phyloP scores from a whole-genome alignment of 2,888 invertebrate genomes.

The Phasia obesa region DNA sequence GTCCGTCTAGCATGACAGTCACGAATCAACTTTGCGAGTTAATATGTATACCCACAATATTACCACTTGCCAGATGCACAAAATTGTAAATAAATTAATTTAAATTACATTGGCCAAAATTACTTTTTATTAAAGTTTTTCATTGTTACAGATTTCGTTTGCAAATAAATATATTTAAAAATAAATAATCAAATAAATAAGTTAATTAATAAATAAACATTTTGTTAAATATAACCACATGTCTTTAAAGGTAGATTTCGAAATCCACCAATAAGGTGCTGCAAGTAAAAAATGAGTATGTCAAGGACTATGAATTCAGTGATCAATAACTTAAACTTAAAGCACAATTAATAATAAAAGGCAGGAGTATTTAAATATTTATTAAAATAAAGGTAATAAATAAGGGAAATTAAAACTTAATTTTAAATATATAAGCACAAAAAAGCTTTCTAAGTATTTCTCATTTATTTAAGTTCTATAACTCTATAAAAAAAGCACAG shows the following conservation, averaged over 20 bases:
- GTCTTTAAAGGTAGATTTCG: neutral
- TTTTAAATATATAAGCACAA: too few relatives aligned
- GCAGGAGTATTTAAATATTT: neutral
- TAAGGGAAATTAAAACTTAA: too few relatives aligned
- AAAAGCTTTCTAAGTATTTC: too few relatives aligned
- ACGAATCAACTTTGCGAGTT: too few relatives aligned
- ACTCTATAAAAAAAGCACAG: too few relatives aligned
- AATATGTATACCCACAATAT: too few relatives aligned
- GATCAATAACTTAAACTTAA: constrained; percentile 25
- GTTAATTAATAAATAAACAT: constrained; percentile 61
- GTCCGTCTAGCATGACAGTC: too few relatives aligned
- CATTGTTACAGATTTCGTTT: constrained; percentile 47
- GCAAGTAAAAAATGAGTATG: constrained; percentile 21
- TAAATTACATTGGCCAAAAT: constrained; percentile 24
- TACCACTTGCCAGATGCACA: too few relatives aligned
- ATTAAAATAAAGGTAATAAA: neutral
- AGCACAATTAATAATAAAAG: constrained; percentile 42
- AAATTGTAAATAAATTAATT: neutral
- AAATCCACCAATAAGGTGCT: neutral
- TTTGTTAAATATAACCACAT: constrained; percentile 20
- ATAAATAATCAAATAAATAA: constrained; percentile 29
- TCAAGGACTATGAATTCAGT: neutral
- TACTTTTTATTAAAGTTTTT: constrained; percentile 56
- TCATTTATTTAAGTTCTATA: too few relatives aligned
- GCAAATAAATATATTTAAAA: neutral